Percentiles rank a stretch among this genome's conserved stretches.
Conservation (phyloP, 2,797 vertebrate genomes). For the Poeciliopsis paucimaculata region DNA sequence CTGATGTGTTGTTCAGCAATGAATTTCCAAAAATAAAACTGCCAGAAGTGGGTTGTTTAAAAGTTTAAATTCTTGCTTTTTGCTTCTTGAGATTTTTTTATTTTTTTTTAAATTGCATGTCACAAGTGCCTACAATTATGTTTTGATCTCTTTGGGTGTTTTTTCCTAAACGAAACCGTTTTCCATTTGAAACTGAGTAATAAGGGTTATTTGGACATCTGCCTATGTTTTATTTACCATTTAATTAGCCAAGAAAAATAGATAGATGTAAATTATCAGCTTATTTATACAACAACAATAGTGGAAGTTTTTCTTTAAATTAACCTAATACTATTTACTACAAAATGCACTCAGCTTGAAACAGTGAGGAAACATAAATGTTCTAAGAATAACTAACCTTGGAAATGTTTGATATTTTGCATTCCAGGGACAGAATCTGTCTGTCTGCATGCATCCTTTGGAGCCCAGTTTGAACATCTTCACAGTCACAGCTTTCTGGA, state of each 20-base stretch:
- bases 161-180: not conserved
- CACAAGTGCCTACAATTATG: not conserved
- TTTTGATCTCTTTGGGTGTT: not conserved
- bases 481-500: constrained; percentile 27
- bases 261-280: not conserved
- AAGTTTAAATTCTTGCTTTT: not conserved
- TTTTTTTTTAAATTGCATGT: not conserved
- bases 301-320: not conserved
- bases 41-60: not conserved
- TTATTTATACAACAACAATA: not conserved
- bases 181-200: not conserved
- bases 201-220: not conserved
- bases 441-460: constrained; percentile 12
- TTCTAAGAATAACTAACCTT: not conserved
- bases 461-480: constrained; percentile 20
- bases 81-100: not conserved
- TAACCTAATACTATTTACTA: not conserved
- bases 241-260: not conserved
- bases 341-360: not conserved
- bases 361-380: not conserved
- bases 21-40: not conserved
- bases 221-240: not conserved
- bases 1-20: not conserved
- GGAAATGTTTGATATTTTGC: constrained; percentile 5
- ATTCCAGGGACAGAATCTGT: constrained; percentile 9